A percentile compares a stretch with the other conserved stretches of the same genome.
Conservation (phyloP, 2,797 vertebrate genomes). For the Bovichtus diacanthus region DNA sequence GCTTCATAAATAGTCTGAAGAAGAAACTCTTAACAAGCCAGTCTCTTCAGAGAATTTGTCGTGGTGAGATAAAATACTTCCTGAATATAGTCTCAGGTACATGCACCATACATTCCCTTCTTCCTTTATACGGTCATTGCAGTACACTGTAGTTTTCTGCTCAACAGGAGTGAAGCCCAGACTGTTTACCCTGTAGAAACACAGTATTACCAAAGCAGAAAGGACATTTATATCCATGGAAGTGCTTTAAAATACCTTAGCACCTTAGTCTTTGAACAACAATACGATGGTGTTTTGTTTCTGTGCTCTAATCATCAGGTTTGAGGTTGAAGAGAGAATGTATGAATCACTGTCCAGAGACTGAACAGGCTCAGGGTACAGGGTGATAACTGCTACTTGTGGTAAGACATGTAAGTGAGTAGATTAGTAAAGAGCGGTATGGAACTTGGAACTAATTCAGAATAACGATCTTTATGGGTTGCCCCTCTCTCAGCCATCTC, state of each 20-base stretch:
- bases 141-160: background rate
- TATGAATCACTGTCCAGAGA: slow-evolving; percentile 5
- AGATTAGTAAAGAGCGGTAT: background rate
- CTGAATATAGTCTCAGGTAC: background rate
- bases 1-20: background rate
- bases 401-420: background rate
- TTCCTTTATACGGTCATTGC: background rate
- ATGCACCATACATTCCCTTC: background rate
- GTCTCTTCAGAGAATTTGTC: background rate
- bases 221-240: background rate
- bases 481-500: background rate
- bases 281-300: background rate
- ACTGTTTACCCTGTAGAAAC: background rate
- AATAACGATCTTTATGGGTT: background rate
- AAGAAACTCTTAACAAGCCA: background rate
- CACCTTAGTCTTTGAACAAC: background rate
- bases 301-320: background rate
- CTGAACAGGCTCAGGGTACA: background rate
- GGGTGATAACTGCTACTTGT: background rate
- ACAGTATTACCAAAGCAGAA: background rate
- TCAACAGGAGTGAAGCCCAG: background rate
- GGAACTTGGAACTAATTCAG: background rate
- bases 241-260: background rate
- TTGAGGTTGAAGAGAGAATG: background rate
- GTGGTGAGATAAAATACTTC: background rate